phyloP scores from a whole-genome alignment of 2,888 invertebrate genomes.

The Apeira syringaria region DNA sequence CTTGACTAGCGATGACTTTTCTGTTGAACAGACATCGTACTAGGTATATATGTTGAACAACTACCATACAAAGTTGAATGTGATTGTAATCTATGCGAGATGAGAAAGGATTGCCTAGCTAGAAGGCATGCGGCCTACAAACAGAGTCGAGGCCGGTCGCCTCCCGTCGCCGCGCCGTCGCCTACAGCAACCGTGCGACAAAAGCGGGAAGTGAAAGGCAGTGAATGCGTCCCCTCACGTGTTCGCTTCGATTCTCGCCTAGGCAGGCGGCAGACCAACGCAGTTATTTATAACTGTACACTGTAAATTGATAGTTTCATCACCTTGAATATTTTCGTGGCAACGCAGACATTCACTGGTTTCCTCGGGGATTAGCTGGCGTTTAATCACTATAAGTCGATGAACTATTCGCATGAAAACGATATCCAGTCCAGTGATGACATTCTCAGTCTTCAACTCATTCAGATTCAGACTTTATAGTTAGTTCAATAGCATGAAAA shows the following conservation, averaged over 20 bases:
- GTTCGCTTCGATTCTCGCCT: constrained; percentile 55
- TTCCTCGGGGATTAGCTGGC: constrained; percentile 30
- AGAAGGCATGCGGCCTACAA: constrained; percentile 71
- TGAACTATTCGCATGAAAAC: too few relatives aligned
- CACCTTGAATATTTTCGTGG: constrained; percentile 19
- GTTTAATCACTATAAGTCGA: constrained; percentile 29
- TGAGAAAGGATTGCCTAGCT: constrained; percentile 72
- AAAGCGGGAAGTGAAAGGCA: constrained; percentile 84
- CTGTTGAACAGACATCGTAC: too few relatives aligned
- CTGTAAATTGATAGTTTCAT: constrained; percentile 25
- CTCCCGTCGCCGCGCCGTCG: constrained; percentile 75
- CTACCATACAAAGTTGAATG: too few relatives aligned
- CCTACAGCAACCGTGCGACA: constrained; percentile 73
- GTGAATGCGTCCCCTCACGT: constrained; percentile 77
- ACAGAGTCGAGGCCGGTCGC: constrained; percentile 79
- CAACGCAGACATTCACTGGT: constrained; percentile 25
- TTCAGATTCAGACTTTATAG: too few relatives aligned
- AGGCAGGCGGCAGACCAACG: constrained; percentile 42
- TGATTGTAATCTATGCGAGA: constrained; percentile 56
- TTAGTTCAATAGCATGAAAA: too few relatives aligned
- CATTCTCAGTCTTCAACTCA: too few relatives aligned
- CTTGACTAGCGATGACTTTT: too few relatives aligned
- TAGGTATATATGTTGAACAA: too few relatives aligned
- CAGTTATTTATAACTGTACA: too few relatives aligned
- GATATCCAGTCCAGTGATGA: too few relatives aligned